Base-by-base conservation (phyloP, 2,113 vertebrate genomes). In the Gorsachius goisagi region DNA sequence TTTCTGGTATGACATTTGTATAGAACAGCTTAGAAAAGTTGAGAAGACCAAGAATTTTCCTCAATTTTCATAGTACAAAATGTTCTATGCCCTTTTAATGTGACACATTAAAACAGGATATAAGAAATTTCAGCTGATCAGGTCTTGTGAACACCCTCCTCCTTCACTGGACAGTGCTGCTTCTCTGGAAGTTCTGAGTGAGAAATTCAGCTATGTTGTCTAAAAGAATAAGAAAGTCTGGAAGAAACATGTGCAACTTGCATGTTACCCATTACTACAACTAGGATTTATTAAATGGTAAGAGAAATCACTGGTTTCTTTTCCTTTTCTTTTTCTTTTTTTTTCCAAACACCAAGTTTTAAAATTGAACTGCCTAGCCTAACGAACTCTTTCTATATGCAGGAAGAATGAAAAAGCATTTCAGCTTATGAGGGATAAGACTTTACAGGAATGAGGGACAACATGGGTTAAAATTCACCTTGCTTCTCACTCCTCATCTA, bases 381-480 rank as follows among this genome's bases (percentile, higher is more conserved):
- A 77, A 87, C 1, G 1, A 74, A 60, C 88, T 39, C 18, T 86
- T 96, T 68, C 71, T 77, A 14, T 41, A 17, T 22, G 45, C 11
- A 76, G 64, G 67, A 55, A 41, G 49, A 91, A 88, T 62, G 55
- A 89, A 80, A 89, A 88, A 84, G 62, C 35, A 37, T 89, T 74
- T 79, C 80, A 93, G 89, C 72, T 92, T 80, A 44, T 55, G 30
- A 92, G 52, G 85, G 62, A 44, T 83, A 90, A 89, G 64, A 90
- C 30, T n/a, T 45, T 52, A 45, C 1, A 1, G 0, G 0, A 76
- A 50, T 14, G 32, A 90, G 89, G 96, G 79, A 81, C 85, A 71
- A 96, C 92, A 95, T 18, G 96, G 97, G 97, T 96, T 97, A 97
- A 97, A 96, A 98, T 98, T 97, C 97, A 97, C 98, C 96, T 98